A percentile compares a stretch with the other conserved stretches of the same genome.
phyloP scores from a whole-genome alignment of 2,797 vertebrate species.

The Cossypha niveicapilla region DNA sequence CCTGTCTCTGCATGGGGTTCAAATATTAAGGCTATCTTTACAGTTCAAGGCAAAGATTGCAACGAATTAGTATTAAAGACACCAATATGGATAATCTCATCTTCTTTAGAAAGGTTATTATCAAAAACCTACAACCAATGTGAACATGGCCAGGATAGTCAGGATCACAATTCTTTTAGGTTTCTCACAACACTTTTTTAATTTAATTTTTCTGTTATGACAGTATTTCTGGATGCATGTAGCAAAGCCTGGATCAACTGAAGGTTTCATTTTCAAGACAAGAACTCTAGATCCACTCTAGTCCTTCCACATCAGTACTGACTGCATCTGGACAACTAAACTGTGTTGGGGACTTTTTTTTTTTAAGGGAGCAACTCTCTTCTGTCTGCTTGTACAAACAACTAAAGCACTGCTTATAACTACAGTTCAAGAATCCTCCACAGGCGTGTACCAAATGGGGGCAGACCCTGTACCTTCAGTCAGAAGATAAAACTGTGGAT shows the following conservation, averaged over 20 bases:
- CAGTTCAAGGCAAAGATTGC: conserved; percentile 13
- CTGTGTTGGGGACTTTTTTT: not conserved
- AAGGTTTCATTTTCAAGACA: not conserved
- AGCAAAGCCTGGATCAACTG: not conserved
- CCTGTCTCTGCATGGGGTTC: not conserved
- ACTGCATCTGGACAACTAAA: not conserved
- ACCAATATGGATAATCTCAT: conserved; percentile 10
- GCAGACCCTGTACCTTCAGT: not conserved
- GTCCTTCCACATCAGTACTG: not conserved
- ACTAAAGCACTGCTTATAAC: not conserved
- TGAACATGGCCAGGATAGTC: not conserved
- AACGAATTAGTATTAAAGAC: not conserved
- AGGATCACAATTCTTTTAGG: not conserved
- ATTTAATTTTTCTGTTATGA: not conserved
- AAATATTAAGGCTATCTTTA: conserved; percentile 37
- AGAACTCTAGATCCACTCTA: not conserved
- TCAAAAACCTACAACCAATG: not conserved
- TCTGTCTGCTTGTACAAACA: not conserved
- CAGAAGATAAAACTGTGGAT: not conserved
- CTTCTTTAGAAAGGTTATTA: not conserved
- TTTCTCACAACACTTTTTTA: not conserved
- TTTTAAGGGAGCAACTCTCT: not conserved
- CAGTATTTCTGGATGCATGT: not conserved
- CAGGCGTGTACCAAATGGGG: not conserved
- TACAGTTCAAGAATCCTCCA: not conserved